Base-by-base conservation (phyloP, 2,113 vertebrate genomes). In the Theristicus caerulescens region DNA sequence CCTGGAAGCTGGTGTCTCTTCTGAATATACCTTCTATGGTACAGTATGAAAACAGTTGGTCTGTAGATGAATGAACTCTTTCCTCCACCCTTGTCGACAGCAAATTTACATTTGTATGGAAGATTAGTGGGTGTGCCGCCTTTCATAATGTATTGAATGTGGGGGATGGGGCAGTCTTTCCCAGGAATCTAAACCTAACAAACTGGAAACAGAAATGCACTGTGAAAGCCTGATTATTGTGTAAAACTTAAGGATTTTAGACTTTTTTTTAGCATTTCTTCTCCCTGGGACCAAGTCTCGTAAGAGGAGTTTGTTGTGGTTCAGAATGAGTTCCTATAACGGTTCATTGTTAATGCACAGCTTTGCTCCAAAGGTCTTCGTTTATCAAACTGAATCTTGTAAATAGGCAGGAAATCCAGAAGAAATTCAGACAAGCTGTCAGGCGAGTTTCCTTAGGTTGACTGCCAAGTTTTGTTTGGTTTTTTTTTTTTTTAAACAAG, bases 381-480 rank as follows among this genome's bases (percentile, higher is more conserved):
- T 96, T 94, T 94, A 93, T 95, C 91, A 95, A 76, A 77, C 22
- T 76, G 91, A 34, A 80, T 86, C 83, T 91, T 91, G 89, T 95
- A 97, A 95, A 97, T 85, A 87, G 70, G 66, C 89, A 91, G 91
- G 94, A 94, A 93, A 96, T 85, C 58, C 78, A 93, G 88, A 74
- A 86, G 73, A 90, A 81, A 96, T 87, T 79, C 91, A 95, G 86
- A 90, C 94, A 96, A 93, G 86, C 96, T 95, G 95, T 95, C 91
- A 94, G 91, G 81, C 69, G 2, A 91, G 81, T 91, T 96, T 95
- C 69, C 74, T 79, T 90, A 55, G 70, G 22, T 73, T 95, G 58
- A 42, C 81, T 95, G 93, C 94, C 94, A 96, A 91, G 74, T 59
- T 47, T 20, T 47, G 10, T 19, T 7, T 47, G 20, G 10, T 47